Percentiles rank a stretch among this genome's conserved stretches.
Conservation (phyloP, 2,797 vertebrate genomes). For the Varecia variegata region DNA sequence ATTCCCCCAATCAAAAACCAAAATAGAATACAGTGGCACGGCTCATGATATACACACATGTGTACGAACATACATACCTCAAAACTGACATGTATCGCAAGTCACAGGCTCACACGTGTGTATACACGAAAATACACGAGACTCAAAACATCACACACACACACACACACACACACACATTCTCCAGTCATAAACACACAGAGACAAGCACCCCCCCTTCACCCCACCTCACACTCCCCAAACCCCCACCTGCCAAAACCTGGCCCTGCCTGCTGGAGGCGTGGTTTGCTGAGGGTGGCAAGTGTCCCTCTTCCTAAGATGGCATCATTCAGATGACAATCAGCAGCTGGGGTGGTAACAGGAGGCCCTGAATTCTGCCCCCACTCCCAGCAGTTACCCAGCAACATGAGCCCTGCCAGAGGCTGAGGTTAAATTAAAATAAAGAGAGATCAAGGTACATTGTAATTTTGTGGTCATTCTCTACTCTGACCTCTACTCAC, state of each 20-base stretch:
- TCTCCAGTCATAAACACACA: not conserved
- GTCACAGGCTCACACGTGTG: not conserved
- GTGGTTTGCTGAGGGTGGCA: not conserved
- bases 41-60: not conserved
- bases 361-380: not conserved
- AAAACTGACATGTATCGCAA: not conserved
- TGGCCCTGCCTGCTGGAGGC: not conserved
- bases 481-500: slow-evolving; percentile 41
- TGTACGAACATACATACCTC: not conserved
- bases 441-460: slow-evolving; percentile 46
- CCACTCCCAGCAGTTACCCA: slow-evolving; percentile 32
- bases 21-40: not conserved
- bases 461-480: slow-evolving; percentile 59
- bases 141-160: not conserved
- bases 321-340: slow-evolving; percentile 2
- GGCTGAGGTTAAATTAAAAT: slow-evolving; percentile 61
- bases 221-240: not conserved
- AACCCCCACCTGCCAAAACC: not conserved
- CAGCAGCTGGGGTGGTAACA: not conserved
- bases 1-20: not conserved
- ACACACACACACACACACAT: not conserved
- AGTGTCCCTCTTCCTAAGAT: not conserved
- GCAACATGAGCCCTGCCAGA: slow-evolving; percentile 30
- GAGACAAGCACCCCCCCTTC: not conserved
- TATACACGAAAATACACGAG: not conserved